A percentile compares a stretch with the other conserved stretches of the same genome.
Conservation (phyloP, 2,113 vertebrate species). For the Catharus bicknelli region DNA sequence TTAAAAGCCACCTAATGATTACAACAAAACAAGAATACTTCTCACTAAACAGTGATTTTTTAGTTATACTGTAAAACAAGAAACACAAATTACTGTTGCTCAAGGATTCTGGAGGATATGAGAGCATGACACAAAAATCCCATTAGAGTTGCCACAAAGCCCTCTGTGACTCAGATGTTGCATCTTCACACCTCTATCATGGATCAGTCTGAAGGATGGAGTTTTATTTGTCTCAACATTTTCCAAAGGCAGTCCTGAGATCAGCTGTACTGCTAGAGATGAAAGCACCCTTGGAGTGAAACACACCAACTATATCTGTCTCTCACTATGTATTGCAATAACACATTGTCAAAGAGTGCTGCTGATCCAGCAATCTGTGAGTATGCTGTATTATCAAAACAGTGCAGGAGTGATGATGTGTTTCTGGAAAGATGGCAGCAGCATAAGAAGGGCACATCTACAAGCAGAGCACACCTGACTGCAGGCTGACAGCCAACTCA, state of each 20-base stretch:
- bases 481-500: not conserved
- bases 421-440: not conserved
- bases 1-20: conserved; percentile 41
- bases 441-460: not conserved
- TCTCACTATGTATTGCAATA: not conserved
- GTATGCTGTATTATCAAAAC: not conserved
- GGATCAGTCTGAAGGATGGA: not conserved
- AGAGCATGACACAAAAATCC: fast-evolving
- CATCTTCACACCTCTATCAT: not conserved
- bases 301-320: not conserved
- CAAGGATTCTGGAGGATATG: not conserved
- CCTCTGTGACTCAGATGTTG: not conserved
- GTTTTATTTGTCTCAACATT: not conserved
- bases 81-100: not conserved
- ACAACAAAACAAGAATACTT: conserved; percentile 23
- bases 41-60: not conserved
- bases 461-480: conserved; percentile 18
- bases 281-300: not conserved
- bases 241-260: not conserved
- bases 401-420: not conserved
- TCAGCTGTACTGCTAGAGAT: not conserved
- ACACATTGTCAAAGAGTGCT: not conserved
- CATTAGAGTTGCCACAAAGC: fast-evolving
- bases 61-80: not conserved
- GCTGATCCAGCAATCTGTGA: not conserved